Base-by-base conservation (phyloP, 1,140 invertebrate species). In the Neotoxoptera formosana region DNA sequence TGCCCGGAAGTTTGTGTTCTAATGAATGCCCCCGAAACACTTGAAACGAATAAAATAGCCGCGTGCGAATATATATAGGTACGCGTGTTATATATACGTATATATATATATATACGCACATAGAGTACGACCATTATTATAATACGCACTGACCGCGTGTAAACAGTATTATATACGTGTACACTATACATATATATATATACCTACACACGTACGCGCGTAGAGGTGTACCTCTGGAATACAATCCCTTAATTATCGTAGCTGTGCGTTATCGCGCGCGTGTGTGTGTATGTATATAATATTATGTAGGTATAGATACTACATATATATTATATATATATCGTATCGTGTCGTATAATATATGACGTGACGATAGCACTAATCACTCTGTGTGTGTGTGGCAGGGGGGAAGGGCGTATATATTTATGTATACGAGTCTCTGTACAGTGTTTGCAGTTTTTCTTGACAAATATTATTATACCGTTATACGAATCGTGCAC, bases 1-100 rank as follows among this genome's bases (percentile, higher is more conserved):
- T n/a, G 23, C n/a, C 88, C 88, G 88, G 51, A 60, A 56, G 88
- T 51, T 60, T 47, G 88, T 41, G 53, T 41, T 90, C 88, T 90
- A 60, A 60, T 60, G 53, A 60, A 90, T 30, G 88, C 88, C n/a
- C 11, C 53, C 88, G 53, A 60, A 90, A 90, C 53, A 45, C 53
- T 90, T 41, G 23, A 90, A 90, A 90, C 51, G 34, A 41, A 48
- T 41, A 47, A 86, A 41, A 45, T 6, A 47, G 36, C 30, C 17
- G 20, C 21, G 20, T 30, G 30, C 84, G 25, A 34, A 21, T 53
- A 53, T 53, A 53, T 17, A n/a, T 48, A 48, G 14, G 47, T 48
- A 48, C 47, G 0, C 11, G 21, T 3, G 7, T 20, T n/a, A 21
- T 53, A 21, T 20, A 21, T 20, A 9, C 23, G 23, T 25, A 14